Conservation (phyloP, 2,797 vertebrate genomes). For the Setipinna tenuifilis region DNA sequence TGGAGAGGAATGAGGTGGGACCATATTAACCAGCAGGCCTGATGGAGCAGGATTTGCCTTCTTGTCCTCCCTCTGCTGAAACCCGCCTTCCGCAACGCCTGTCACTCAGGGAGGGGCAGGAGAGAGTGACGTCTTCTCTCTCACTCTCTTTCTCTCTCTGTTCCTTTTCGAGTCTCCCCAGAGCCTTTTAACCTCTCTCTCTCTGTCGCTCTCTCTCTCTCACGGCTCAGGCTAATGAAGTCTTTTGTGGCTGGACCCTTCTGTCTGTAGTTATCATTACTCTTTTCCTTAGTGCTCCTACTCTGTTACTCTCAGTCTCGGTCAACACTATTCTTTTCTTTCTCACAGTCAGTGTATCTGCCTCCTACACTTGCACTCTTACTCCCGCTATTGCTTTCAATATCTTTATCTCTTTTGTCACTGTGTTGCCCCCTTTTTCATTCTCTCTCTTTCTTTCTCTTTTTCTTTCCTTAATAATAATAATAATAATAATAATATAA, state of each 20-base stretch:
- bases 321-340: not conserved
- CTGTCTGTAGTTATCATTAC: not conserved
- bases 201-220: too few relatives aligned
- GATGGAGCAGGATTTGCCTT: too few relatives aligned
- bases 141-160: not conserved
- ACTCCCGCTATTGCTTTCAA: too few relatives aligned
- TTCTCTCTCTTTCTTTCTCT: not conserved
- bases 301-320: not conserved
- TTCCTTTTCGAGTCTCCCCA: not conserved
- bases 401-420: too few relatives aligned
- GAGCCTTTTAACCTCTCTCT: not conserved
- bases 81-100: not conserved
- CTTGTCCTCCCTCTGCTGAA: not conserved
- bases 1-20: not conserved
- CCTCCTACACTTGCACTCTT: too few relatives aligned
- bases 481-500: too few relatives aligned
- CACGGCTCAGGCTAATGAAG: constrained; percentile 1
- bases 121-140: not conserved
- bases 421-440: not conserved
- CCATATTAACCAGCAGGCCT: not conserved
- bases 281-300: not conserved
- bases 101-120: not conserved
- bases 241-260: not conserved
- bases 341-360: not conserved
- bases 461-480: too few relatives aligned